Evolutionary conservation across 2,888 invertebrate species (phyloP).

Genomic region (Cetonia aurata): DNA sequence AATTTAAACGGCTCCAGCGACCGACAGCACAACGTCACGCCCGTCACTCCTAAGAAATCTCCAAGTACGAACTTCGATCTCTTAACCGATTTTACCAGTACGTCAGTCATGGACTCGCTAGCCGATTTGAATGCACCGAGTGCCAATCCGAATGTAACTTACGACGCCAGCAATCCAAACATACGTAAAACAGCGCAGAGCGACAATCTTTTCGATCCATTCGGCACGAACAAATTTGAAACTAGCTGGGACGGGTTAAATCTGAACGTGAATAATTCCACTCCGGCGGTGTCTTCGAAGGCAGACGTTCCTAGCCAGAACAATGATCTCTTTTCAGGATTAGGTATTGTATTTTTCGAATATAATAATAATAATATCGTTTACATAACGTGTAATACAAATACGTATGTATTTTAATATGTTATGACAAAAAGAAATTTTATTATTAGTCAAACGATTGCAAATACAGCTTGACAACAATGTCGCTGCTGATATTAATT

Average conservation of each 20-base stretch:
- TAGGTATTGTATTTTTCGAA: constrained; percentile 21
- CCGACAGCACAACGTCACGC: constrained; percentile 20
- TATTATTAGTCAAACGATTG: too few relatives aligned
- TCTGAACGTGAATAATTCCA: constrained; percentile 58
- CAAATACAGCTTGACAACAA: too few relatives aligned
- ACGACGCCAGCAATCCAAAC: constrained; percentile 2
- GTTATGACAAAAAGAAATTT: too few relatives aligned
- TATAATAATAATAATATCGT: too few relatives aligned
- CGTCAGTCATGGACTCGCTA: neutral
- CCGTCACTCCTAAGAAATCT: constrained; percentile 58
- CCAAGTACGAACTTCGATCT: constrained; percentile 72
- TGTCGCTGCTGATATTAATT: too few relatives aligned
- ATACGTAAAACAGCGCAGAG: constrained; percentile 8
- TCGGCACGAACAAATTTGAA: constrained; percentile 68
- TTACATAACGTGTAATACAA: too few relatives aligned
- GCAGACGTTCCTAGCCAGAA: constrained; percentile 65
- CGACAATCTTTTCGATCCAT: constrained; percentile 74
- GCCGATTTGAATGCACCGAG: neutral
- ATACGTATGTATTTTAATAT: too few relatives aligned
- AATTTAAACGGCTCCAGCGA: constrained; percentile 65
- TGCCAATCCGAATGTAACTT: neutral
- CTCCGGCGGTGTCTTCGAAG: constrained; percentile 67
- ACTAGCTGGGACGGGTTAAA: constrained; percentile 23
- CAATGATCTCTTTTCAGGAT: constrained; percentile 81
- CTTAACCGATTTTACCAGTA: constrained; percentile 64